Conservation (phyloP, 1,140 invertebrate species). For the Lordiphosa collinella region DNA sequence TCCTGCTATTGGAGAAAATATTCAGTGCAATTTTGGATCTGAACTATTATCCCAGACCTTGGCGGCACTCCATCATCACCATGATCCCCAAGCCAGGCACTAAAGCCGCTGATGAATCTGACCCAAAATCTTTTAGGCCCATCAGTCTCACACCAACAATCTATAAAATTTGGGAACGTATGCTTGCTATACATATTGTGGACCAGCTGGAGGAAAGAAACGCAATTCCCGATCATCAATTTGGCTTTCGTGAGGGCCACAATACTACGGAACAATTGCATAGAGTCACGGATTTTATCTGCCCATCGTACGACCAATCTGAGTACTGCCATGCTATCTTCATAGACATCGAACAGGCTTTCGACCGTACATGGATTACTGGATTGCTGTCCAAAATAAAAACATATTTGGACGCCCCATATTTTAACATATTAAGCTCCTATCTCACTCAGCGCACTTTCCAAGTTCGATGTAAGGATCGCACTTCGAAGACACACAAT, state of each 20-base stretch:
- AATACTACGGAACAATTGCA: not conserved
- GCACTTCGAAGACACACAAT: not conserved
- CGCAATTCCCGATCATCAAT: not conserved
- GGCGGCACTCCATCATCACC: too few species aligned
- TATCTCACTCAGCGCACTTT: not conserved
- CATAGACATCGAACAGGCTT: conserved; percentile 9
- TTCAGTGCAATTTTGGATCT: too few species aligned
- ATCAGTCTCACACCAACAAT: too few species aligned
- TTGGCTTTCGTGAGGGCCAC: not conserved
- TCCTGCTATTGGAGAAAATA: too few species aligned
- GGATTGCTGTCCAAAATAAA: conserved; percentile 10
- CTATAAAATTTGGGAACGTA: too few species aligned
- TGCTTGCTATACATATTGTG: too few species aligned
- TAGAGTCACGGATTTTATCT: not conserved
- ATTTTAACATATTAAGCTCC: conserved; percentile 6
- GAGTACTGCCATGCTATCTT: conserved; percentile 7
- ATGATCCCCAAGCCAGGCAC: too few species aligned
- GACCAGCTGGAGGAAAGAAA: not conserved
- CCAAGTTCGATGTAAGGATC: not conserved
- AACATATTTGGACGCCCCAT: not conserved
- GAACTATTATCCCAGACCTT: too few species aligned
- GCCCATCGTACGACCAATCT: not conserved
- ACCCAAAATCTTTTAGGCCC: too few species aligned
- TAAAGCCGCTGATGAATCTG: too few species aligned
- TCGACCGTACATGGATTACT: conserved; percentile 1